Evolutionary conservation across 2,888 invertebrate species (phyloP), one percentile per base, ranked within the genome.

Genomic region (Trichopoda pennipes): DNA sequence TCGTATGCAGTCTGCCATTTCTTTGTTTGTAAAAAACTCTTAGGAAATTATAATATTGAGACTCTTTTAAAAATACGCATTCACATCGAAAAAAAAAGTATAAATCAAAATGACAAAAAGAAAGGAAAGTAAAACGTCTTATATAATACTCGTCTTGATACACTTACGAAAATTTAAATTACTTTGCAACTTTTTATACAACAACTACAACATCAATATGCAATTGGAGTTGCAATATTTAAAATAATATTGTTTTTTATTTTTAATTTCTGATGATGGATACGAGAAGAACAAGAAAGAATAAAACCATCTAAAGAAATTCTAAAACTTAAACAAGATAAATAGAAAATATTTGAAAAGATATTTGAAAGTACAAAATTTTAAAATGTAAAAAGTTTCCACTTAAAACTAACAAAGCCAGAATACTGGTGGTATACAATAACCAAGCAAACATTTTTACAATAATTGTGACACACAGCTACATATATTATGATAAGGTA

Each of bases 141-240:
- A 75, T 78, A 75, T 75, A 75, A 82, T 68, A 82, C 61, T 70
- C 70, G 75, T 75, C 70, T 78, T 78, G 56, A 70, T 63, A 63
- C 79, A 76, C 60, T 79, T 79, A 82, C 79, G 79, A 68, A 82
- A 79, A 82, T 82, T 82, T 38, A 76, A 79, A 79, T 72, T 76
- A 69, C 68, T 76, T 72, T 75, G 66, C 72, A 68, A 79, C 56
- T 53, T 53, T 17, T 68, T 21, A 21, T 23, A 14, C 55, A 74
- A 58, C 51, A 55, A n/a, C 44, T 49, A 47, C 77, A 72, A 49
- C 16, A 63, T 12, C 53, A 42, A 44, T 42, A 63, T 53, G 60
- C 68, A 79, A 68, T 61, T 61, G 61, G 72, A 76, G 42, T 66
- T 69, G 51, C 42, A 72, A 42, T 28, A 74, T 68, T 73, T 64